A percentile compares a stretch with the other conserved stretches of the same genome.
Evolutionary conservation across 2,113 vertebrate species (phyloP).

Genomic region (Trachemys scripta): DNA sequence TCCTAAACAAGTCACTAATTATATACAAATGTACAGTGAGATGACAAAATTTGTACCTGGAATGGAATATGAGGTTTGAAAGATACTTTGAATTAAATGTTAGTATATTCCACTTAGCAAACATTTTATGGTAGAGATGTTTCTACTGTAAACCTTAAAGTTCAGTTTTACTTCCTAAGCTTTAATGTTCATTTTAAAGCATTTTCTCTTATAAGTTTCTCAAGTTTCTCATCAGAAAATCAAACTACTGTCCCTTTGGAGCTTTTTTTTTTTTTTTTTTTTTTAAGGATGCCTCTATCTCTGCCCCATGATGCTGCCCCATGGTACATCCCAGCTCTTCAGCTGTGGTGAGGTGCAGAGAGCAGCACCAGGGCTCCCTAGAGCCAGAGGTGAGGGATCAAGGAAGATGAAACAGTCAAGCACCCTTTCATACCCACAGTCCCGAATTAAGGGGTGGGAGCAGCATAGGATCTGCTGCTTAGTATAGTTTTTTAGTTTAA

Average conservation of each 20-base stretch:
- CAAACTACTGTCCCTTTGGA: slow-evolving; percentile 9
- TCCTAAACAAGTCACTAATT: neutral
- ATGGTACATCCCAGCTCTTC: neutral
- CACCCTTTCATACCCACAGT: neutral
- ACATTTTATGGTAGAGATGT: slow-evolving; percentile 11
- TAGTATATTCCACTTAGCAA: slow-evolving; percentile 40
- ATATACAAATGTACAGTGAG: neutral
- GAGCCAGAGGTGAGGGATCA: neutral
- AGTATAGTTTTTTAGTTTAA: neutral
- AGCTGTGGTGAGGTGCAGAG: neutral
- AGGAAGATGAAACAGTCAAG: neutral
- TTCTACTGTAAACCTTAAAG: slow-evolving; percentile 18
- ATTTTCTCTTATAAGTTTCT: neutral
- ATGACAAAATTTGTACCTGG: slow-evolving; percentile 18
- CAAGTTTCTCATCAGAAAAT: slow-evolving; percentile 1
- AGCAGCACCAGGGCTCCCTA: neutral
- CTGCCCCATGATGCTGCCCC: neutral
- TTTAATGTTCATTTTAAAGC: slow-evolving; percentile 17
- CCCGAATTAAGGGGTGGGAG: slow-evolving; percentile 4
- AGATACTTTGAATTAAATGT: slow-evolving; percentile 13
- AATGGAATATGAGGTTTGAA: slow-evolving; percentile 37
- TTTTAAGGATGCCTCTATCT: neutral
- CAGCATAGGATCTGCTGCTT: neutral
- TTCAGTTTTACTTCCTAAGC: neutral
- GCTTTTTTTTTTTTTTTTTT: slow-evolving; percentile 21